Conservation (phyloP, 2,888 invertebrate genomes). For the Euproctis similis region DNA sequence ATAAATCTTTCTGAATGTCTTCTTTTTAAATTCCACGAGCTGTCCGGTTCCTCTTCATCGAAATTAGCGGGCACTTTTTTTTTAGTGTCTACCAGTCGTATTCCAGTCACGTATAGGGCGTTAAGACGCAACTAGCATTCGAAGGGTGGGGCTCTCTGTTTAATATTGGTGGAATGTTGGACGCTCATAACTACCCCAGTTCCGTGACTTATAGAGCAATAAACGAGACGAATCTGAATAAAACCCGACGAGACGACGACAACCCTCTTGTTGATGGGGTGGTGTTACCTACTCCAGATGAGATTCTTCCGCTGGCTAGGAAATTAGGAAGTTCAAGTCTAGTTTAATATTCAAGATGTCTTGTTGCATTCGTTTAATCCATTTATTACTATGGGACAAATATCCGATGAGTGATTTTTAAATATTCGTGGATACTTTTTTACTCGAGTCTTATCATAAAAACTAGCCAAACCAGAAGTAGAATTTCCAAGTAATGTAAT, state of each 20-base stretch:
- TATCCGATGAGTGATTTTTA: too few relatives aligned
- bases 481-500: conserved; percentile 11
- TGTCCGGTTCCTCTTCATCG: conserved; percentile 34
- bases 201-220: conserved; percentile 63
- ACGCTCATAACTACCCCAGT: conserved; percentile 48
- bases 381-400: too few relatives aligned
- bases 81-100: conserved; percentile 29
- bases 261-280: conserved; percentile 32
- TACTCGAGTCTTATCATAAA: not conserved
- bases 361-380: too few relatives aligned
- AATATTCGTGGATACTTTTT: not conserved
- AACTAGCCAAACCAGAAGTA: not conserved
- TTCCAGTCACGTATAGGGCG: conserved; percentile 50
- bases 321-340: conserved; percentile 24
- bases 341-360: too few relatives aligned
- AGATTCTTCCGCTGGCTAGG: conserved; percentile 21
- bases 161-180: conserved; percentile 61
- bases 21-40: conserved; percentile 41
- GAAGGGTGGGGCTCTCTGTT: conserved; percentile 42
- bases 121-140: conserved; percentile 33
- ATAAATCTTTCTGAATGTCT: conserved; percentile 30
- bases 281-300: conserved; percentile 28
- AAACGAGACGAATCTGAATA: conserved; percentile 60
- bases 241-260: conserved; percentile 42
- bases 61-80: conserved; percentile 55